Evolutionary conservation across 2,113 vertebrate genomes (phyloP), one percentile per base, ranked within the genome.

Genomic region (Onychostoma macrolepis): DNA sequence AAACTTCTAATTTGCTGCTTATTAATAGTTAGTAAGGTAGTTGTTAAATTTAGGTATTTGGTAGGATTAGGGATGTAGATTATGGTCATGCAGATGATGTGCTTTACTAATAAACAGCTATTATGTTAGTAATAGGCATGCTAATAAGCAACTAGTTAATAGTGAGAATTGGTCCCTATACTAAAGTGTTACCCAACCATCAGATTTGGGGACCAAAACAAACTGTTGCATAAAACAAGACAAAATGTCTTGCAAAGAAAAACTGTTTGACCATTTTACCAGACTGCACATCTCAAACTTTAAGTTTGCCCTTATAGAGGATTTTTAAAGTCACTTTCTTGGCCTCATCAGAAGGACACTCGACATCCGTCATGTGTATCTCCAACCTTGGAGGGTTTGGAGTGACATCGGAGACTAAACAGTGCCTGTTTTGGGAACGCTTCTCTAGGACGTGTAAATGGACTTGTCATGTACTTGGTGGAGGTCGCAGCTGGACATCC

Each of bases 401-500:
- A 53, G 45, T 33, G 45, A 53, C 76, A 11, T 53, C 48, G 10
- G 26, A 53, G 48, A 53, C 43, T 53, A 28, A 53, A 30, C 43
- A 2, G 75, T 2, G 26, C 33, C 45, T 33, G 75, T 78, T 53
- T 78, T 30, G 17, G 75, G n/a, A 78, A 12, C 17, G n/a, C 75
- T 50, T 50, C 26, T 77, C 2, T 19, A 79, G 85, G 67, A 89
- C 11, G 78, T 89, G 90, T 80, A 80, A 93, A 93, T 93, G 91
- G 92, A 93, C 82, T 90, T 91, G 86, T 92, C 91, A 77, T 93
- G 92, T 92, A 91, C 69, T 41, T 45, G 75, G 17, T 87, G 33
- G n/a, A 76, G 61, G 80, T 45, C 78, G 67, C 75, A 53, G 45
- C 50, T 26, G 82, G 67, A 48, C n/a, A 2, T n/a, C 43, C 24